Evolutionary conservation across 2,888 invertebrate species (phyloP).

Genomic region (Phyto melanocephala): DNA sequence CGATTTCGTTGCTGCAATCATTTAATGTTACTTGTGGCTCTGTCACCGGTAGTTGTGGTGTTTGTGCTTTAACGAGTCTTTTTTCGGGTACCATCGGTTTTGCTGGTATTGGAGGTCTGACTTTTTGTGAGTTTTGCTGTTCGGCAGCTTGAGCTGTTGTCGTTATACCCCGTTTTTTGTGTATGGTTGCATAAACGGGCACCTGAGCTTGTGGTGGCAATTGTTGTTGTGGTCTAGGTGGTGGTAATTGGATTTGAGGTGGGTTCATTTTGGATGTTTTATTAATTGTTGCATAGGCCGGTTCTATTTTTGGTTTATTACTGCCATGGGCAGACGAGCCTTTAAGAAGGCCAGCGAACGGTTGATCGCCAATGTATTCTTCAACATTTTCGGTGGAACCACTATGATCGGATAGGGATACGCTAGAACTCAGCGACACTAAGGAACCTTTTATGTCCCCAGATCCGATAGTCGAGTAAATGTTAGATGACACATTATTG

Average conservation of each 20-base stretch:
- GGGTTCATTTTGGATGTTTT: slow-evolving; percentile 58
- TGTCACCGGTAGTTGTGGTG: slow-evolving; percentile 32
- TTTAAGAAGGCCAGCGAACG: slow-evolving; percentile 90
- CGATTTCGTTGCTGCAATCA: slow-evolving; percentile 27
- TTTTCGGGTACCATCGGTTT: slow-evolving; percentile 72
- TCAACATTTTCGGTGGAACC: slow-evolving; percentile 88
- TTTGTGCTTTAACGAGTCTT: slow-evolving; percentile 69
- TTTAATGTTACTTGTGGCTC: not conserved
- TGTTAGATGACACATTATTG: slow-evolving; percentile 79
- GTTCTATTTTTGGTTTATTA: slow-evolving; percentile 79
- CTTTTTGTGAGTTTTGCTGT: slow-evolving; percentile 59
- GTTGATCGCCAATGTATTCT: slow-evolving; percentile 91
- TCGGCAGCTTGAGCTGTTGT: slow-evolving; percentile 57
- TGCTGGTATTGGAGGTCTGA: slow-evolving; percentile 71
- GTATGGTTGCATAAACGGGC: slow-evolving; percentile 60
- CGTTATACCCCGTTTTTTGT: slow-evolving; percentile 59
- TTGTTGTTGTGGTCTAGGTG: slow-evolving; percentile 62
- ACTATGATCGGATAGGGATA: slow-evolving; percentile 87
- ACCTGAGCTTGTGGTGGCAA: slow-evolving; percentile 54
- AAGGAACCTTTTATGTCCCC: slow-evolving; percentile 77
- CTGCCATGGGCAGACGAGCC: slow-evolving; percentile 84
- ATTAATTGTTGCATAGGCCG: slow-evolving; percentile 60
- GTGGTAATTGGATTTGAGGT: slow-evolving; percentile 62
- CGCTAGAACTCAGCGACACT: slow-evolving; percentile 86
- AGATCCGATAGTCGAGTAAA: slow-evolving; percentile 71